These are phyloP conservation scores for Diceros bicornis DNA, from an alignment of 2,797 vertebrate species.

Conservation along the genomic window DNA sequence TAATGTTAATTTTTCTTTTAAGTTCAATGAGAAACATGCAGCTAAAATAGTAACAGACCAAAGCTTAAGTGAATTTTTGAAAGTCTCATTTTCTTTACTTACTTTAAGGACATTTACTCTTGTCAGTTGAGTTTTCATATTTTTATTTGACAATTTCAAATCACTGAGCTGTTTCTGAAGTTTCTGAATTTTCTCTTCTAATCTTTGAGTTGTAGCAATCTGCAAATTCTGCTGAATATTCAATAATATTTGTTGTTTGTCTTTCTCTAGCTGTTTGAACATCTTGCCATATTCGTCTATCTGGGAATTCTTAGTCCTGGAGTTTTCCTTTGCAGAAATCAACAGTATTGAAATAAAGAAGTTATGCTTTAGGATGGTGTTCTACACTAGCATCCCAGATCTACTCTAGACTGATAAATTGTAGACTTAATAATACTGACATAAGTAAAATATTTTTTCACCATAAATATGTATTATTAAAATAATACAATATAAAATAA, in stretches of 20 bases:
- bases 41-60: not conserved
- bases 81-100: constrained; percentile 77
- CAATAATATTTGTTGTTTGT: constrained; percentile 65
- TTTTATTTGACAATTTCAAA: constrained; percentile 84
- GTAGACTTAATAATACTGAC: not conserved
- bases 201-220: constrained; percentile 71
- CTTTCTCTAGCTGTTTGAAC: constrained; percentile 74
- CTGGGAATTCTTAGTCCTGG: constrained; percentile 67
- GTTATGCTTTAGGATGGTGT: constrained; percentile 1
- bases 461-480: constrained; percentile 56
- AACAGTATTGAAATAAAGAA: constrained; percentile 47
- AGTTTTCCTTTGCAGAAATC: constrained; percentile 77
- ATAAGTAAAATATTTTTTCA: constrained; percentile 41
- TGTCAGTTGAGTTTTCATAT: constrained; percentile 83
- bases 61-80: constrained; percentile 1
- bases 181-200: constrained; percentile 82
- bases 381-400: not conserved
- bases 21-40: not conserved
- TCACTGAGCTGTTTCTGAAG: constrained; percentile 85
- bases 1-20: constrained; percentile 35
- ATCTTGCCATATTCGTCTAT: constrained; percentile 68
- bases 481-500: too few species aligned
- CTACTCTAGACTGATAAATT: not conserved
- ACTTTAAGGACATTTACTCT: constrained; percentile 84
- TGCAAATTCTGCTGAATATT: constrained; percentile 74